A percentile compares a stretch with the other conserved stretches of the same genome.
These are phyloP conservation scores for Mesodorylaimus sp. DNA, from an alignment of 2,888 invertebrate genomes.

Conservation along the genomic window DNA sequence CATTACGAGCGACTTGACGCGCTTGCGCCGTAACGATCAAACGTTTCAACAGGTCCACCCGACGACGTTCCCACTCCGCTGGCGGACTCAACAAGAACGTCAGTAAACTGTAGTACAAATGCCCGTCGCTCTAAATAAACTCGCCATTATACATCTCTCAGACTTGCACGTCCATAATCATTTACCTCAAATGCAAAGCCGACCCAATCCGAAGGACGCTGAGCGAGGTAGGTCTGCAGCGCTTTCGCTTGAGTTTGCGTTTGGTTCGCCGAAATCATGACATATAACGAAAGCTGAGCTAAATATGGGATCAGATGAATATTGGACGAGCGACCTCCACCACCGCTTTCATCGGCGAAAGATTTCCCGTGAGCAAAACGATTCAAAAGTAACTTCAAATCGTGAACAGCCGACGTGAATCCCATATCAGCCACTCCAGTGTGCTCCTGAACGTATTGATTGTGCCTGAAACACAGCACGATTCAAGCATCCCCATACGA, in stretches of 20 bases:
- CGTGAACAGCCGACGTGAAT: slow-evolving; percentile 41
- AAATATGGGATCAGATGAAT: slow-evolving; percentile 84
- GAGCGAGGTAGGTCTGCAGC: neutral
- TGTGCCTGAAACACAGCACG: slow-evolving; percentile 37
- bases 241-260: neutral
- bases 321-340: slow-evolving; percentile 40
- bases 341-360: slow-evolving; percentile 88
- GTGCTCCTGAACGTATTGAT: slow-evolving; percentile 36
- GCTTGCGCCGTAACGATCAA: slow-evolving; percentile 58
- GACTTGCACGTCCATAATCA: neutral
- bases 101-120: slow-evolving; percentile 66
- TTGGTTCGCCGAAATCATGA: slow-evolving; percentile 22
- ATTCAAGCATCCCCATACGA: slow-evolving; percentile 3
- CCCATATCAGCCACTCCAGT: slow-evolving; percentile 21
- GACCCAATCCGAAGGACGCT: neutral
- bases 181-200: neutral
- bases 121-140: slow-evolving; percentile 52
- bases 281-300: slow-evolving; percentile 6
- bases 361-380: slow-evolving; percentile 81
- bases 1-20: slow-evolving; percentile 47
- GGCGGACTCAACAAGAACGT: slow-evolving; percentile 58
- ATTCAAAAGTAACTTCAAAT: slow-evolving; percentile 66
- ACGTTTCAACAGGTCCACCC: slow-evolving; percentile 53
- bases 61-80: slow-evolving; percentile 53
- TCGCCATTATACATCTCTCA: too few species aligned